Percentiles rank a stretch among this genome's conserved stretches.
These are phyloP conservation scores for Pheosia gnoma DNA, from an alignment of 2,888 invertebrate genomes.

Conservation along the genomic window DNA sequence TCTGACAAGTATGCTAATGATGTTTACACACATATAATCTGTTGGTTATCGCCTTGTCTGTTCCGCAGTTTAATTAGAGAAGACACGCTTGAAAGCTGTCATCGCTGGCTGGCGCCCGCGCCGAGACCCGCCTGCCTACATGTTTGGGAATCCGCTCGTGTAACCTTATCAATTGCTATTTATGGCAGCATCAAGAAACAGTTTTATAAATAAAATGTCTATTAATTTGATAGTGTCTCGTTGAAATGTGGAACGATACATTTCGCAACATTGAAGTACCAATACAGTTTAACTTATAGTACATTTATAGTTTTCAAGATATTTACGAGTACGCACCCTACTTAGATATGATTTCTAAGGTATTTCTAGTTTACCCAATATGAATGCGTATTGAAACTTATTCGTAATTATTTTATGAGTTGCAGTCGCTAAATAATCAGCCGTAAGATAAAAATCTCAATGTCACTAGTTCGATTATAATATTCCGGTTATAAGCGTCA, in stretches of 20 bases:
- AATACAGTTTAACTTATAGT: too few species aligned
- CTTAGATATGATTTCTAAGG: too few species aligned
- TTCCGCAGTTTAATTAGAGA: slow-evolving; percentile 62
- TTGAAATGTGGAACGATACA: background rate
- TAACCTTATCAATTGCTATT: slow-evolving; percentile 39
- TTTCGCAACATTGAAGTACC: too few species aligned
- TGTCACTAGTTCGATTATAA: too few species aligned
- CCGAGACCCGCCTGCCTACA: slow-evolving; percentile 33
- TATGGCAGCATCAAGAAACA: slow-evolving; percentile 23
- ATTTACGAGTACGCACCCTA: too few species aligned
- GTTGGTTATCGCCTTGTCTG: slow-evolving; percentile 57
- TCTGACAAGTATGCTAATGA: slow-evolving; percentile 38
- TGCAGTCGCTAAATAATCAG: too few species aligned
- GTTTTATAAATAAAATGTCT: slow-evolving; percentile 20
- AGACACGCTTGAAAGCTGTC: slow-evolving; percentile 67
- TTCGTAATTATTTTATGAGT: too few species aligned
- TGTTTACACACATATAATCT: slow-evolving; percentile 48
- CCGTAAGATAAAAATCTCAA: too few species aligned
- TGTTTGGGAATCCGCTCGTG: slow-evolving; percentile 52
- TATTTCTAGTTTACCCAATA: too few species aligned
- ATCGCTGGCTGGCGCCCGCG: slow-evolving; percentile 55
- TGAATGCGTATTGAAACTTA: too few species aligned
- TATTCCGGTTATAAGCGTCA: too few species aligned
- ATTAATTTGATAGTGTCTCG: background rate
- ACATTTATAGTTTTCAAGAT: too few species aligned